Evolutionary conservation across 2,888 invertebrate genomes (phyloP).

Genomic region (Limenitis camilla): DNA sequence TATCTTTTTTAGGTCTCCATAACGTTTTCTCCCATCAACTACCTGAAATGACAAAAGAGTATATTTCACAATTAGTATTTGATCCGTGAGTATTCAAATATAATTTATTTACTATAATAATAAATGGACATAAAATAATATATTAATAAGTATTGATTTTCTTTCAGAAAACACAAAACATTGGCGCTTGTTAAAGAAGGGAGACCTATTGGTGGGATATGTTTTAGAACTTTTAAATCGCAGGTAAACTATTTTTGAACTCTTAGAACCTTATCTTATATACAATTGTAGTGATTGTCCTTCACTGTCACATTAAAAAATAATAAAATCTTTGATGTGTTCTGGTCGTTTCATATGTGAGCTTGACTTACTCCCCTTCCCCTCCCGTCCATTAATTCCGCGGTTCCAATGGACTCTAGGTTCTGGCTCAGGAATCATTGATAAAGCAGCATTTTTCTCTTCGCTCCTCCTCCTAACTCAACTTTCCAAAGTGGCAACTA

Average conservation of each 20-base stretch:
- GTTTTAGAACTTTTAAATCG: conserved; percentile 94
- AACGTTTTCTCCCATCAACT: conserved; percentile 97
- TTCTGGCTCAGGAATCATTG: no score
- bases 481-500: no score
- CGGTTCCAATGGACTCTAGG: no score
- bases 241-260: conserved; percentile 58
- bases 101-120: background rate
- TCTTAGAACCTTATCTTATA: background rate
- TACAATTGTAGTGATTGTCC: no score
- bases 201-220: conserved; percentile 97
- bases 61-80: conserved; percentile 95
- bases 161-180: conserved; percentile 92
- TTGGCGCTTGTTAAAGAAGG: conserved; percentile 92
- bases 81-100: conserved; percentile 81
- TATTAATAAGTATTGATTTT: background rate
- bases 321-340: no score
- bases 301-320: no score
- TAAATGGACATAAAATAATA: background rate
- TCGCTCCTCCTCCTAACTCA: no score
- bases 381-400: no score
- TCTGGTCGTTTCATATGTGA: no score
- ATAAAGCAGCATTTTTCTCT: no score
- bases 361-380: no score
- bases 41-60: conserved; percentile 98
- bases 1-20: conserved; percentile 78